These are phyloP conservation scores for Archaeoteleia sp. DNA, from an alignment of 2,888 invertebrate species.

Conservation along the genomic window DNA sequence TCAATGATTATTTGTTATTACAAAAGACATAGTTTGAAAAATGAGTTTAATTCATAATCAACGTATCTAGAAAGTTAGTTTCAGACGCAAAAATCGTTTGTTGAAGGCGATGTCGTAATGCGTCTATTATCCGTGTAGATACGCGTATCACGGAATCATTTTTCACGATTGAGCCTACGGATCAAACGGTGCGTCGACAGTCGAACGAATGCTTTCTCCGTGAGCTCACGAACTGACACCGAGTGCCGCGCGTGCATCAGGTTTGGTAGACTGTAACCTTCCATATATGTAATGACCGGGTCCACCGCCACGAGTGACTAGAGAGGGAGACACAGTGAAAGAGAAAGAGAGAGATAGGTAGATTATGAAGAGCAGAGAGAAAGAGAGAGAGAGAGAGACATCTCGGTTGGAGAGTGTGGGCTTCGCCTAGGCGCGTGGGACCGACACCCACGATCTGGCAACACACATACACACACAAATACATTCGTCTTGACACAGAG, in stretches of 20 bases:
- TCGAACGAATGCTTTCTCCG: conserved; percentile 11
- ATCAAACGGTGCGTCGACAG: neutral
- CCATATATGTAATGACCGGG: conserved; percentile 55
- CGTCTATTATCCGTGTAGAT: too few species aligned
- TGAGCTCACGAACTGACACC: conserved; percentile 10
- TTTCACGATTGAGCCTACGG: too few species aligned
- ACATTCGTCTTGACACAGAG: conserved; percentile 15
- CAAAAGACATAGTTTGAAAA: too few species aligned
- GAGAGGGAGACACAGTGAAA: neutral
- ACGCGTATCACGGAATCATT: too few species aligned
- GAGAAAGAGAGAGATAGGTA: conserved; percentile 41
- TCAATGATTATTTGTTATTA: too few species aligned
- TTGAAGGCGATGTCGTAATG: too few species aligned
- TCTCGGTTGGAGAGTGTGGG: conserved; percentile 59
- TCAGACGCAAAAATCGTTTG: too few species aligned
- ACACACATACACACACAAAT: conserved; percentile 18
- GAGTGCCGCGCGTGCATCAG: conserved; percentile 29
- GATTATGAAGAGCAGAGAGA: conserved; percentile 17
- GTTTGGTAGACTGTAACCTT: conserved; percentile 50
- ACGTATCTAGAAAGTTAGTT: too few species aligned
- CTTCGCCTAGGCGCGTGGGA: conserved; percentile 75
- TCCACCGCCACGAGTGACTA: conserved; percentile 13
- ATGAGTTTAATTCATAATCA: too few species aligned
- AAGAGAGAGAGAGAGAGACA: conserved; percentile 41
- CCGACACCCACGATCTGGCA: conserved; percentile 72